Base-by-base conservation (phyloP, 2,797 vertebrate genomes). In the Pelodytes ibericus region DNA sequence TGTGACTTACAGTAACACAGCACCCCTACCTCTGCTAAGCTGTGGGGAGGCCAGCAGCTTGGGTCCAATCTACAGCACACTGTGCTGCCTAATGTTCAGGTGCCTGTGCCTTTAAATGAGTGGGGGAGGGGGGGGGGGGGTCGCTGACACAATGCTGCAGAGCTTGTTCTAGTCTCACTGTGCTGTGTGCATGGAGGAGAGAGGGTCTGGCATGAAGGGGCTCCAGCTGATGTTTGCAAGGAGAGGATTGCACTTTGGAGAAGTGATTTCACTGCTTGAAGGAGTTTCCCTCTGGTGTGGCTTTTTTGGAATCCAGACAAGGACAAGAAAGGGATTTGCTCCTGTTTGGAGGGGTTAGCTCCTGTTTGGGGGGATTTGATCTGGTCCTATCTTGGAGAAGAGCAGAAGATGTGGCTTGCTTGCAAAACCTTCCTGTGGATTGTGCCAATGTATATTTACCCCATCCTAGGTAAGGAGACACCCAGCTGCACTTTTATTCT, bases 71-170 rank as follows among this genome's bases (percentile, higher is more conserved):
- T n/a, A n/a, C n/a, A n/a, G n/a, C n/a, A n/a, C 44, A 26, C 7
- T 69, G 29, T 6, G 63, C 33, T 44, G 72, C 36, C 7, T 33
- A 44, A 27, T 77, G 70, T 78, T 69, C 71, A 61, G 76, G 76
- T 79, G 70, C 53, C 76, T 79, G 71, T 41, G 56, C 70, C 76
- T 79, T 79, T 79, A 79, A 79, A 57, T 71, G 36, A 31, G 29
- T 49, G 76, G 57, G 47, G 74, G 59, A 64, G 75, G 61, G 63
- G 76, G 57, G 47, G 74, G 59, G 57, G 75, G 61, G 63, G 18
- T 53, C 15, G 22, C 51, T 73, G 76, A 73, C 71, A 78, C 76
- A 79, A 79, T 73, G 70, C 53, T 78, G 69, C 22, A 67, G 75
- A 60, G n/a, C n/a, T n/a, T n/a, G n/a, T n/a, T n/a, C n/a, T n/a